Evolutionary conservation across 1,140 invertebrate species (phyloP).

Genomic region (Lepidurus arcticus): DNA sequence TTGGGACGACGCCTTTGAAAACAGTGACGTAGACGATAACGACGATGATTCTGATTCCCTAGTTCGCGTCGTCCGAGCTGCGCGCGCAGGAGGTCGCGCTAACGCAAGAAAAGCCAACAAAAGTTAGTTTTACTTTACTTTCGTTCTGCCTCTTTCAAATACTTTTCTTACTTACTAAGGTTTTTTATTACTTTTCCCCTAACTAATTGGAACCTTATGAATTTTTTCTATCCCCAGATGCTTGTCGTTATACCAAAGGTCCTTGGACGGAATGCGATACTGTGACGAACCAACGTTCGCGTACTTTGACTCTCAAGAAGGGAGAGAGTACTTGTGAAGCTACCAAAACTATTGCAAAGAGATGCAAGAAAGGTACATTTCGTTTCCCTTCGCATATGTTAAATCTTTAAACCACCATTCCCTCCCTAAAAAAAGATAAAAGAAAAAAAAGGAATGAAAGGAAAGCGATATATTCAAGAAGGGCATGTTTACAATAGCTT

Average conservation of each 20-base stretch:
- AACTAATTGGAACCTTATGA: neutral
- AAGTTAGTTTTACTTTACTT: neutral
- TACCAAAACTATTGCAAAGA: constrained; percentile 79
- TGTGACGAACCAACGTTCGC: constrained; percentile 68
- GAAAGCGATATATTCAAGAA: neutral
- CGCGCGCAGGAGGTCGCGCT: constrained; percentile 9
- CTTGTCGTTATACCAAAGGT: constrained; percentile 72
- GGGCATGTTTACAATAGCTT: neutral
- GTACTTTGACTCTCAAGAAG: constrained; percentile 74
- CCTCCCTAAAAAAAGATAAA: neutral
- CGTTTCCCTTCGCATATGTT: neutral
- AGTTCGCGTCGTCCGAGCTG: constrained; percentile 26
- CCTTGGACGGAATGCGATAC: constrained; percentile 78
- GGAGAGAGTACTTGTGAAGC: constrained; percentile 69
- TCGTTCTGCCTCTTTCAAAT: neutral
- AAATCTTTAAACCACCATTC: neutral
- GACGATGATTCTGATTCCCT: constrained; percentile 17
- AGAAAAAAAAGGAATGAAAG: neutral
- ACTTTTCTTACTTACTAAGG: neutral
- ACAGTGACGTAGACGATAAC: constrained; percentile 23
- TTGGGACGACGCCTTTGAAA: constrained; percentile 27
- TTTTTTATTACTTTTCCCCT: neutral
- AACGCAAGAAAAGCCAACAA: constrained; percentile 12
- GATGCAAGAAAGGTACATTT: constrained; percentile 75
- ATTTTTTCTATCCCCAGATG: neutral